phyloP scores from a whole-genome alignment of 1,140 invertebrate species.

The Zophobas atratus region DNA sequence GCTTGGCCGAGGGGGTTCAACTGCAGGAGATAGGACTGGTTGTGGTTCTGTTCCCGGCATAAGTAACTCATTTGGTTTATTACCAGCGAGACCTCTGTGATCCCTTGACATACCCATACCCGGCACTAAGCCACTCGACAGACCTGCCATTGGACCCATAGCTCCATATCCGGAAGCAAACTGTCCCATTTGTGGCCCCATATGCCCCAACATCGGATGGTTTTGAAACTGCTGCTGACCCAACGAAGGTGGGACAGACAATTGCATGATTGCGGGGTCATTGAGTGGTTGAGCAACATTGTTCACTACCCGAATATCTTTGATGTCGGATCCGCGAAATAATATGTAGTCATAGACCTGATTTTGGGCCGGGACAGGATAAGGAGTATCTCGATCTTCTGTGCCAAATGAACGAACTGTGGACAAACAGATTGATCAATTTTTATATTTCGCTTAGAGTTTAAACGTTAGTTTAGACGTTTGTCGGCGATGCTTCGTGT shows the following conservation, averaged over 20 bases:
- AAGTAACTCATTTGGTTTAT: conserved; percentile 84
- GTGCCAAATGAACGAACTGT: conserved; percentile 98
- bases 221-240: conserved; percentile 70
- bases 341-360: conserved; percentile 99
- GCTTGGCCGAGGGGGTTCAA: conserved; percentile 61
- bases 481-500: too few relatives aligned
- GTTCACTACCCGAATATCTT: conserved; percentile 96
- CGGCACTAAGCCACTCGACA: conserved; percentile 72
- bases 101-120: conserved; percentile 72
- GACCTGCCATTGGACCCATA: conserved; percentile 66
- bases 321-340: conserved; percentile 98
- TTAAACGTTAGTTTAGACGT: too few relatives aligned
- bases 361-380: conserved; percentile 94
- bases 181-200: conserved; percentile 70
- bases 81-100: conserved; percentile 69
- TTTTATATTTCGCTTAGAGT: neutral
- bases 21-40: conserved; percentile 60
- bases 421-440: conserved; percentile 67
- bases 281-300: conserved; percentile 83
- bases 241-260: conserved; percentile 80
- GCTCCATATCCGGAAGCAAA: conserved; percentile 67
- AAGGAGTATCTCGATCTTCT: conserved; percentile 95
- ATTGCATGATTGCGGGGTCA: conserved; percentile 97
- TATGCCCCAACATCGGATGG: conserved; percentile 72
- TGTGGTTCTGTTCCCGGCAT: conserved; percentile 71